A percentile compares a stretch with the other conserved stretches of the same genome.
Conservation (phyloP, 2,888 invertebrate genomes). For the Trichopria drosophilae region DNA sequence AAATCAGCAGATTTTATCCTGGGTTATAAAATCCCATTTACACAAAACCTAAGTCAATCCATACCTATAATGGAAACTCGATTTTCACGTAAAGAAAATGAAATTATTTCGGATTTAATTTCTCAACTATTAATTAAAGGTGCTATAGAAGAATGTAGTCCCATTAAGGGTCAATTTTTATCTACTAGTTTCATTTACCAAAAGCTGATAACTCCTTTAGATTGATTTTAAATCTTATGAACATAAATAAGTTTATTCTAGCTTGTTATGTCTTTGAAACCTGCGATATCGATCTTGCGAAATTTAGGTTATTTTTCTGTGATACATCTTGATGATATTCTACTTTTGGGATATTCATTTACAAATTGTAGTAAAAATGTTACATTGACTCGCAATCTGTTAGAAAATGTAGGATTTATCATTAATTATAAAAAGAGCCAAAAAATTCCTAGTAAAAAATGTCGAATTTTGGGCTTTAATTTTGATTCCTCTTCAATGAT, state of each 20-base stretch:
- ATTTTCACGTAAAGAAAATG: no score
- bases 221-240: not conserved
- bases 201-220: not conserved
- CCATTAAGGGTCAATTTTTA: not conserved
- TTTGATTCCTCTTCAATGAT: not conserved
- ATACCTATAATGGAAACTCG: no score
- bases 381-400: not conserved
- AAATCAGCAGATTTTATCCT: no score
- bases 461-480: not conserved
- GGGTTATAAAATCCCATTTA: no score
- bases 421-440: not conserved
- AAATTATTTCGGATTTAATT: no score
- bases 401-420: not conserved
- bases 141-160: not conserved
- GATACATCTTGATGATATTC: not conserved
- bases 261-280: not conserved
- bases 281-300: not conserved
- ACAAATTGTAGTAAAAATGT: not conserved
- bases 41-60: no score
- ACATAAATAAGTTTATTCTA: not conserved
- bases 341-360: not conserved
- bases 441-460: not conserved
- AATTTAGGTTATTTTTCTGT: not conserved
- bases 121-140: not conserved
- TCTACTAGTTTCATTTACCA: not conserved